phyloP scores from a whole-genome alignment of 2,888 invertebrate species.

The Chalcis sispes region DNA sequence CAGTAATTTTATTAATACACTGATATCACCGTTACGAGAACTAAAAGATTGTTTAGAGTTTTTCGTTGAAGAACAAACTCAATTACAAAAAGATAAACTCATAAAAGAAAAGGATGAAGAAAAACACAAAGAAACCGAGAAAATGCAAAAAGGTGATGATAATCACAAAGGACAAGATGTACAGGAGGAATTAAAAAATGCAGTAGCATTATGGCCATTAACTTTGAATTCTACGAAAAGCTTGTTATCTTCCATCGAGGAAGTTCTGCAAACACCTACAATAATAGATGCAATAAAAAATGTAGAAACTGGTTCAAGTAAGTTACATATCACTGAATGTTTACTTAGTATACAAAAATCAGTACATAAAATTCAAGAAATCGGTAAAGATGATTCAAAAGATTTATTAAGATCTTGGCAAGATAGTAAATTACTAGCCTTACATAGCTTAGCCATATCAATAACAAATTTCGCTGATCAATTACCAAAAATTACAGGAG shows the following conservation, averaged over 20 bases:
- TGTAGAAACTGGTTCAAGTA: no score
- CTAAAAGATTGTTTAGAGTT: constrained; percentile 58
- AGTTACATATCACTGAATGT: constrained; percentile 56
- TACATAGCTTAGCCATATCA: constrained; percentile 61
- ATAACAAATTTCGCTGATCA: constrained; percentile 60
- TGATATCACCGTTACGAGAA: constrained; percentile 54
- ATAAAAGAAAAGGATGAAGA: constrained; percentile 56
- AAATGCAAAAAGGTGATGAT: constrained; percentile 47
- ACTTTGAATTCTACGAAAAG: no score
- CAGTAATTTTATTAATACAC: background rate
- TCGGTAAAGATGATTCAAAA: constrained; percentile 56
- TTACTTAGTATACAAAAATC: constrained; percentile 60
- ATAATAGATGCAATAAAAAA: no score
- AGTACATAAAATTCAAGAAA: constrained; percentile 61
- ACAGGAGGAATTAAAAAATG: constrained; percentile 60
- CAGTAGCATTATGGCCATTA: no score
- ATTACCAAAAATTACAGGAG: constrained; percentile 55
- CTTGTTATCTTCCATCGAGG: no score
- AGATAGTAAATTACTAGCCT: constrained; percentile 60
- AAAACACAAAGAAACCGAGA: constrained; percentile 59
- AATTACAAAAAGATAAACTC: constrained; percentile 44
- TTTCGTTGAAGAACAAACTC: constrained; percentile 40
- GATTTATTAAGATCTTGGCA: constrained; percentile 56
- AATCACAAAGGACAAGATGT: no score
- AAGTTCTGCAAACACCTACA: no score